Base-by-base conservation (phyloP, 2,888 invertebrate species). In the Chrysomela aeneicollis region DNA sequence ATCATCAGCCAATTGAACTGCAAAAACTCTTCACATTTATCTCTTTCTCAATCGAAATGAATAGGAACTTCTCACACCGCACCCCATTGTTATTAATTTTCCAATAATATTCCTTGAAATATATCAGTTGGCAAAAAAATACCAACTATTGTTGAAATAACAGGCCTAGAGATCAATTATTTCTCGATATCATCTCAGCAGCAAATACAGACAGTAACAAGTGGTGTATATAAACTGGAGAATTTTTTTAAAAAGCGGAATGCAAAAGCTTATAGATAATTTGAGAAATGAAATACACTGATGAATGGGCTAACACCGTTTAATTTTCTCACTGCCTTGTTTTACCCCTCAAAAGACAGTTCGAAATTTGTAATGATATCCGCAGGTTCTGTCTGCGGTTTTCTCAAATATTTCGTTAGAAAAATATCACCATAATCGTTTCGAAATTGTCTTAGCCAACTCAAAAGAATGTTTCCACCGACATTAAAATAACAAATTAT, bases 351-450 rank as follows among this genome's bases (percentile, higher is more conserved):
- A 66, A 61, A 61, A 59, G 55, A 61, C 71, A 71, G 71, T 71
- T 71, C 66, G 69, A 71, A 74, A 74, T 74, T 71, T 71, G 67
- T 71, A 72, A 72, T 71, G 70, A 71, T 68, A 65, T 67, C 69
- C 63, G 73, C 75, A 75, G 75, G 75, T 75, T 68, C 61, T 42
- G 68, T 74, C 72, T 74, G 75, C 73, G 75, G 74, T 75, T 74
- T 71, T 64, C 63, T 62, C 62, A 57, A 65, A 63, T 70, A 67
- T 67, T 67, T 64, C 57, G 67, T 66, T 70, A 66, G 66, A 69
- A 69, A 68, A 66, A 57, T 57, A 55, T 59, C 22, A 46, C 18
- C 19, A 57, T 57, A 57, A 57, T 22, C 46, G 57, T 46, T 46
- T 30, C 26, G 57, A 52, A 62, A 67, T 64, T 46, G 62, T 63